These are phyloP conservation scores for Callorhinus ursinus DNA, from an alignment of 2,113 vertebrate genomes.

Conservation along the genomic window DNA sequence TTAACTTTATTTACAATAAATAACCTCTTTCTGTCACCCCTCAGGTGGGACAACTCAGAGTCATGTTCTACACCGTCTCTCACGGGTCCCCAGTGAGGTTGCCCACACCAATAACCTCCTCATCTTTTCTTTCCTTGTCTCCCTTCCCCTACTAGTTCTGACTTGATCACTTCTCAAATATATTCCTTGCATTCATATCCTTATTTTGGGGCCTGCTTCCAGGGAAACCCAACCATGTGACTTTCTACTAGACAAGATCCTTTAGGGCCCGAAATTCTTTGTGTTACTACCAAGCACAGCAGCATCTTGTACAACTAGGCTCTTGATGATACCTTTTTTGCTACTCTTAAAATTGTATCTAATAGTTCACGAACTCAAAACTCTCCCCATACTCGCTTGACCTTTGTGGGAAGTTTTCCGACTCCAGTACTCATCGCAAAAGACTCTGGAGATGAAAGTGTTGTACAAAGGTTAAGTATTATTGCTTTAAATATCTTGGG, in stretches of 20 bases:
- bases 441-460: conserved; percentile 49
- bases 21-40: not conserved
- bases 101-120: not conserved
- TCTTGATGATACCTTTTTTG: not conserved
- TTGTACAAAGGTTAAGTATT: conserved; percentile 67
- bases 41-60: not conserved
- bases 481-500: conserved; percentile 68
- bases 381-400: not conserved
- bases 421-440: conserved; percentile 32
- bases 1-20: conserved; percentile 31
- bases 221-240: conserved; percentile 15
- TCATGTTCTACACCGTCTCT: not conserved
- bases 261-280: conserved; percentile 7
- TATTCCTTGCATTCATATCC: not conserved
- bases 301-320: not conserved
- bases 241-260: conserved; percentile 6
- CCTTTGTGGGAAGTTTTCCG: conserved; percentile 57
- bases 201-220: not conserved
- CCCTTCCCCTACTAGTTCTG: not conserved
- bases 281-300: not conserved
- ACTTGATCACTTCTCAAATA: conserved; percentile 9
- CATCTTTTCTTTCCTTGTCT: not conserved
- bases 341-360: conserved; percentile 51
- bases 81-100: not conserved
- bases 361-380: conserved; percentile 56